A percentile compares a stretch with the other conserved stretches of the same genome.
Conservation (phyloP, 2,113 vertebrate species). For the Ceyx melanurus region DNA sequence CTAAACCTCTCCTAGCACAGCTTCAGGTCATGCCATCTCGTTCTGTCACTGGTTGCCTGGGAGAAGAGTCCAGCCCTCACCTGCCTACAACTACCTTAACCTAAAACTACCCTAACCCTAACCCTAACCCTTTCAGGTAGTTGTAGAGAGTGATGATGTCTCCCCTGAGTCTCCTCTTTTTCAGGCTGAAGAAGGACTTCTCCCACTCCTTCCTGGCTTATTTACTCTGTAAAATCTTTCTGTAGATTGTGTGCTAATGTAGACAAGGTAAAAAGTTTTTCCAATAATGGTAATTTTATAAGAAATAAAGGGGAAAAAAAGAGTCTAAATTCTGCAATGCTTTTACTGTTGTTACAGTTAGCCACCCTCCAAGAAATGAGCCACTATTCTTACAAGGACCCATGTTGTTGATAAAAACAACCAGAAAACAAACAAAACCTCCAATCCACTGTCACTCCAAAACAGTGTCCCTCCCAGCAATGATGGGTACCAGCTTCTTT, state of each 20-base stretch:
- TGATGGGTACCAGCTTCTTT: background rate
- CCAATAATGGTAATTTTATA: background rate
- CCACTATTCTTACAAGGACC: background rate
- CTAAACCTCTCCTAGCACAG: too few species aligned
- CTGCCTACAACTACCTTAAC: too few species aligned
- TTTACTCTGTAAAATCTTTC: background rate
- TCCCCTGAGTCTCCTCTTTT: too few species aligned
- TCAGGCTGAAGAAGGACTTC: too few species aligned
- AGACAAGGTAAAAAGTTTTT: background rate
- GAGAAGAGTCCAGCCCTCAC: too few species aligned
- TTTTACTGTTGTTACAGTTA: background rate
- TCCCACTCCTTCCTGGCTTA: rapidly evolving
- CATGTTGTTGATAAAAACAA: background rate
- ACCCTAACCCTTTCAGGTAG: too few species aligned
- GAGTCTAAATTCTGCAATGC: background rate
- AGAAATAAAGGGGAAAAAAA: background rate
- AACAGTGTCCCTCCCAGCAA: rapidly evolving
- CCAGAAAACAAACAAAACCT: rapidly evolving
- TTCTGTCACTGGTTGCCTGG: too few species aligned
- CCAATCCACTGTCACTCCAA: background rate
- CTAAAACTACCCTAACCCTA: too few species aligned
- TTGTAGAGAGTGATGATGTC: too few species aligned
- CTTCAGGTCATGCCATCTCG: too few species aligned
- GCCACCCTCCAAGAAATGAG: background rate
- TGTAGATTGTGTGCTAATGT: background rate